Percentiles rank a stretch among this genome's conserved stretches.
Conservation (phyloP, 2,888 invertebrate species). For the Yponomeuta plumbellus region DNA sequence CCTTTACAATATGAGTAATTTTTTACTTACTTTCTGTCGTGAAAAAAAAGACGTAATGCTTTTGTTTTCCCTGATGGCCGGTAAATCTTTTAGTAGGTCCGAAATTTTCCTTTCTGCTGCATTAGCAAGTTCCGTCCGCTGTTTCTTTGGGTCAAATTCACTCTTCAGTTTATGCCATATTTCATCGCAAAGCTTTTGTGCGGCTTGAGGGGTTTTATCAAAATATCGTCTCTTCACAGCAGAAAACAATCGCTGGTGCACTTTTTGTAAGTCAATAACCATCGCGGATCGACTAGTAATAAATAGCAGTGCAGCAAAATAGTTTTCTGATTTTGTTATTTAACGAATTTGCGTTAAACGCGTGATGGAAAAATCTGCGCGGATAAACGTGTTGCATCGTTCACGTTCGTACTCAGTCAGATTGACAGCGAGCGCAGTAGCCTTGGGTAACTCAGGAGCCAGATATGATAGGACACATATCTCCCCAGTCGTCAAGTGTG, state of each 20-base stretch:
- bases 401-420: conserved; percentile 5
- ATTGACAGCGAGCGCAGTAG: too few species aligned
- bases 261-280: conserved; percentile 16
- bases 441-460: too few species aligned
- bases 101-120: conserved; percentile 12
- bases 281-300: conserved; percentile 14
- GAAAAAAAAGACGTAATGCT: conserved; percentile 18
- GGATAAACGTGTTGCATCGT: conserved; percentile 19
- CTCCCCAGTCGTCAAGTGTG: too few species aligned
- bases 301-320: conserved; percentile 13
- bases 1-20: conserved; percentile 15
- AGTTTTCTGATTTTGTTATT: conserved; percentile 12
- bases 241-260: conserved; percentile 15
- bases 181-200: conserved; percentile 15
- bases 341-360: conserved; percentile 19
- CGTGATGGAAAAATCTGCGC: conserved; percentile 19
- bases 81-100: conserved; percentile 17
- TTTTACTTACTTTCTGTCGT: conserved; percentile 16
- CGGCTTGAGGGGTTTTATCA: conserved; percentile 16
- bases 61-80: conserved; percentile 17
- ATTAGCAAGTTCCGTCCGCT: conserved; percentile 12
- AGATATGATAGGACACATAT: too few species aligned
- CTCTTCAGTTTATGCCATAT: conserved; percentile 13
- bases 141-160: conserved; percentile 9
- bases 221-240: conserved; percentile 15